Percentiles rank a stretch among this genome's conserved stretches.
Evolutionary conservation across 2,113 vertebrate species (phyloP).

Genomic region (Pionites leucogaster): DNA sequence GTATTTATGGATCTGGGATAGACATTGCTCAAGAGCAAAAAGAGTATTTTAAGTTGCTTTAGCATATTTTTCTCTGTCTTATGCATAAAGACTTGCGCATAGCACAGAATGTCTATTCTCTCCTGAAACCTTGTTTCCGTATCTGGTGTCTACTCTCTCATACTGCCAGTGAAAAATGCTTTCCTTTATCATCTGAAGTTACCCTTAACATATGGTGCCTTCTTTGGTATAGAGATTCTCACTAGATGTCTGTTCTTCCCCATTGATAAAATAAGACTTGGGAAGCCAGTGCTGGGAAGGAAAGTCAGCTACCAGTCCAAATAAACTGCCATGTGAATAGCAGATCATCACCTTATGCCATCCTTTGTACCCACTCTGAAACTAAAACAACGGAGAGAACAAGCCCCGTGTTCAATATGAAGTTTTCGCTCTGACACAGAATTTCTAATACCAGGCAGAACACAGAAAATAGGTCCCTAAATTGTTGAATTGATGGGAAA

Average conservation of each 20-base stretch:
- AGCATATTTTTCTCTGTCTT: background rate
- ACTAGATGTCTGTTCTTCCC: background rate
- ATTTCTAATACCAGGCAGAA: background rate
- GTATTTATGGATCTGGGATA: background rate
- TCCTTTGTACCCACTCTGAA: background rate
- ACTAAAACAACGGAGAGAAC: background rate
- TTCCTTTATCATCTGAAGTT: constrained; percentile 11
- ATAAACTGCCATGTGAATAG: background rate
- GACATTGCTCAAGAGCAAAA: background rate
- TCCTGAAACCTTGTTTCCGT: background rate
- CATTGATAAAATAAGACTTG: background rate
- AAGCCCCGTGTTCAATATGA: background rate
- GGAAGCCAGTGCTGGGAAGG: background rate
- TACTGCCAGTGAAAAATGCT: background rate
- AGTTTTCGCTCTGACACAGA: background rate
- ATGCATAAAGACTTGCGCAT: background rate
- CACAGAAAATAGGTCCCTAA: background rate
- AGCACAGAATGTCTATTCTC: background rate
- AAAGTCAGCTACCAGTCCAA: background rate
- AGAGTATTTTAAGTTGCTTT: background rate
- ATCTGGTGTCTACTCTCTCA: background rate
- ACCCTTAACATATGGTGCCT: background rate
- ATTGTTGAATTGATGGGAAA: background rate
- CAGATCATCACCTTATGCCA: background rate
- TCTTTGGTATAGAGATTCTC: constrained; percentile 1